These are phyloP conservation scores for Catostylus mosaicus DNA, from an alignment of 30 jellyfish, hydroid and myxozoan species.

Conservation along the genomic window DNA sequence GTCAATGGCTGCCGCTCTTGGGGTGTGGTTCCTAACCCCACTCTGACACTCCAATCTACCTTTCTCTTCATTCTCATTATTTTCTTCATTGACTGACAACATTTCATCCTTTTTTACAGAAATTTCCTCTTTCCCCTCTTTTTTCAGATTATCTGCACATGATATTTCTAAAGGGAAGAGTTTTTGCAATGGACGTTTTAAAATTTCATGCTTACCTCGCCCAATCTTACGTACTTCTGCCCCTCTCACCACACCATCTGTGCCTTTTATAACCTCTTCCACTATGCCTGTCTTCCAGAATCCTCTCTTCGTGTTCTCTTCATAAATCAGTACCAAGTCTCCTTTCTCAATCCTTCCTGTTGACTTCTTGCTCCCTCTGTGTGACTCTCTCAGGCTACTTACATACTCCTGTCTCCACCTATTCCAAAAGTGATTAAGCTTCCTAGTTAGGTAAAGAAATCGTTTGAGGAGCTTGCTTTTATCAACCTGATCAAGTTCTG, in stretches of 20 bases:
- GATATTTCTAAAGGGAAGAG: too few species aligned
- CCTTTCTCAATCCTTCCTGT: conserved; percentile 6
- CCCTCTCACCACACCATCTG: too few species aligned
- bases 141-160: neutral
- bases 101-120: neutral
- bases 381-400: conserved; percentile 3
- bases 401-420: conserved; percentile 13
- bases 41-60: neutral
- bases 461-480: too few species aligned
- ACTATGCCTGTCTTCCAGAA: too few species aligned
- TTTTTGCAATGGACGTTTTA: too few species aligned
- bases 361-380: too few species aligned
- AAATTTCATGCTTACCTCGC: too few species aligned
- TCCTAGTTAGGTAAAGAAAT: conserved; percentile 14
- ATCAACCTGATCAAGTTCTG: too few species aligned
- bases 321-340: conserved; percentile 13
- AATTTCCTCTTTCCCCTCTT: neutral
- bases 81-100: neutral
- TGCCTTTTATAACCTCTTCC: too few species aligned
- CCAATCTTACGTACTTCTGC: too few species aligned
- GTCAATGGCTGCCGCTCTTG: conserved; percentile 6
- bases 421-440: conserved; percentile 7
- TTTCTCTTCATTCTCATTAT: too few species aligned
- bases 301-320: conserved; percentile 31
- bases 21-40: conserved; percentile 5